phyloP scores from a whole-genome alignment of 2,113 vertebrate species.

The Varanus salvator region DNA sequence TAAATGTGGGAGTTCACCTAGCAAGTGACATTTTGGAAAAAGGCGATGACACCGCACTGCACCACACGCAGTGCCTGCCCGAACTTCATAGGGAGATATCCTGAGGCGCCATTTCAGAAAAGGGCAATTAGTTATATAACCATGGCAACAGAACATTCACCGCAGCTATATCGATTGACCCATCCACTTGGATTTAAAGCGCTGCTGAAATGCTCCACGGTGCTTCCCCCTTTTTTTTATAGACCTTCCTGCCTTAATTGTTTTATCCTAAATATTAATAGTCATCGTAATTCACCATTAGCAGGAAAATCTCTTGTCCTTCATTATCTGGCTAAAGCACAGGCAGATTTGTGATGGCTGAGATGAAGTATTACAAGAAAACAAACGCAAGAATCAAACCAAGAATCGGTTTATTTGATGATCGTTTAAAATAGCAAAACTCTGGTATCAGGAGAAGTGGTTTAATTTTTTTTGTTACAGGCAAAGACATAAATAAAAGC shows the following conservation, averaged over 20 bases:
- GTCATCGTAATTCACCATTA: not conserved
- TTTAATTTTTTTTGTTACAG: not conserved
- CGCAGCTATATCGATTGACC: not conserved
- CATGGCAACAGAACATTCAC: conserved; percentile 3
- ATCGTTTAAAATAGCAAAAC: not conserved
- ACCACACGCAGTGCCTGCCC: not conserved
- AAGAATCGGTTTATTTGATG: not conserved
- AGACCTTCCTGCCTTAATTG: not conserved
- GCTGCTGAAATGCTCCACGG: not conserved
- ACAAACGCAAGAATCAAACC: not conserved
- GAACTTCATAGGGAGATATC: too few species aligned
- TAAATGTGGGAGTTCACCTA: not conserved
- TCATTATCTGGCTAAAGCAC: not conserved
- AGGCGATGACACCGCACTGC: not conserved
- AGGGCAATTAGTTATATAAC: conserved; percentile 6
- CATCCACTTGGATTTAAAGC: not conserved
- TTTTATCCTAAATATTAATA: not conserved
- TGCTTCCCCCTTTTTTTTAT: not conserved
- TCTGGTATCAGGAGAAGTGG: too few species aligned
- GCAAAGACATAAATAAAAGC: not conserved
- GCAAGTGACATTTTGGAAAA: not conserved
- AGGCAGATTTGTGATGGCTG: not conserved
- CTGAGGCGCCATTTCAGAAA: conserved; percentile 4
- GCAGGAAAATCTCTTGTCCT: not conserved
- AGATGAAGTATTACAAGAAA: not conserved